Conservation (phyloP, 2,888 invertebrate species). For the Melikaiella ostensackeni region DNA sequence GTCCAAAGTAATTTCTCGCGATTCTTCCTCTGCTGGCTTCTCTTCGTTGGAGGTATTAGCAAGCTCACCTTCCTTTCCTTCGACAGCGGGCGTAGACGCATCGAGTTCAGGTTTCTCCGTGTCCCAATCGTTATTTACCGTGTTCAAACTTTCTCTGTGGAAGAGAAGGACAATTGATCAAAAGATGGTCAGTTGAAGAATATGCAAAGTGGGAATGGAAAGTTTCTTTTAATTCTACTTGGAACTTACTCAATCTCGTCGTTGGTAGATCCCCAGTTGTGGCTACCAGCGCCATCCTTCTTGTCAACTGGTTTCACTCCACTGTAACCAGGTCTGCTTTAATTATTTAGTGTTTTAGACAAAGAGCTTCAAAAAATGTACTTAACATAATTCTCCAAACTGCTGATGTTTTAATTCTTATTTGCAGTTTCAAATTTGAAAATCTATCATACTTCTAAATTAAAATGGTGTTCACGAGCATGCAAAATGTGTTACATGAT, state of each 20-base stretch:
- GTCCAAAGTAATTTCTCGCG: constrained; percentile 93
- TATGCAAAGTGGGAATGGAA: background rate
- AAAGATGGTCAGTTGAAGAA: background rate
- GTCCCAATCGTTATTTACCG: constrained; percentile 71
- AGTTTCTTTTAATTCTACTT: background rate
- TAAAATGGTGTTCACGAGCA: constrained; percentile 23
- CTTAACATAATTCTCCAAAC: no score
- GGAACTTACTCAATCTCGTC: constrained; percentile 90
- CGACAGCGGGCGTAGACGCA: constrained; percentile 53
- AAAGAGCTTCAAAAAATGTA: no score
- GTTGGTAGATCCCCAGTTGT: constrained; percentile 97
- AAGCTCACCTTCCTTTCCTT: constrained; percentile 68
- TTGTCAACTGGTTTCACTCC: constrained; percentile 96
- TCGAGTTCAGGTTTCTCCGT: constrained; percentile 79
- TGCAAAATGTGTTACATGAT: constrained; percentile 38
- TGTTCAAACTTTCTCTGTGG: constrained; percentile 73
- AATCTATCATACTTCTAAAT: background rate
- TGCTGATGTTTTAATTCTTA: no score
- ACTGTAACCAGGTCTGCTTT: constrained; percentile 80
- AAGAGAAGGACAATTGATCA: constrained; percentile 8
- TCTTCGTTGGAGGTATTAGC: constrained; percentile 73
- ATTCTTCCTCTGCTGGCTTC: constrained; percentile 85
- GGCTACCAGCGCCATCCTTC: constrained; percentile 95
- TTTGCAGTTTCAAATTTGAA: no score
- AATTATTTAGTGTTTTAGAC: constrained; percentile 63